phyloP scores from a whole-genome alignment of 2,113 vertebrate genomes.

The Apus apus region DNA sequence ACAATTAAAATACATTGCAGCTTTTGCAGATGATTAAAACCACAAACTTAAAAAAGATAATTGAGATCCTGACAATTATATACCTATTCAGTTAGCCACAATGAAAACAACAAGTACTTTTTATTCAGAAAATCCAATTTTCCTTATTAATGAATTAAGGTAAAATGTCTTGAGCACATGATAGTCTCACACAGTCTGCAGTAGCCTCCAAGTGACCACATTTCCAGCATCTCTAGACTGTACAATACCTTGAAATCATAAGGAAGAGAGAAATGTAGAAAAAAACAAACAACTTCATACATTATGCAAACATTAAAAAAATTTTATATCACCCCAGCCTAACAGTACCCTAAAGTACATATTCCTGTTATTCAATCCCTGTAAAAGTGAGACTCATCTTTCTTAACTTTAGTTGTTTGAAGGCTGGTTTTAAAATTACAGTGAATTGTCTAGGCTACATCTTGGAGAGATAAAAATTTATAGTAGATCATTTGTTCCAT shows the following conservation, averaged over 20 bases:
- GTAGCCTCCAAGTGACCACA: neutral
- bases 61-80: neutral
- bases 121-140: neutral
- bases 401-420: neutral
- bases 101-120: neutral
- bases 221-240: neutral
- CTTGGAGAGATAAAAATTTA: neutral
- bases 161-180: neutral
- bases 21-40: neutral
- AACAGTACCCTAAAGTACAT: neutral
- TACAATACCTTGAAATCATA: neutral
- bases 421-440: neutral
- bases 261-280: neutral
- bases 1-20: neutral
- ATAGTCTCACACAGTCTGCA: neutral
- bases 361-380: neutral
- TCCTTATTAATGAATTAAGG: neutral
- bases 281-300: neutral
- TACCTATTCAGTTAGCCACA: neutral
- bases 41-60: neutral
- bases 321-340: neutral
- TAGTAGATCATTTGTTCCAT: neutral
- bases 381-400: neutral
- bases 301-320: neutral
- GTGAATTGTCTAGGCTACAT: neutral